Base-by-base conservation (phyloP, 2,888 invertebrate genomes). In the Euphydryas editha region DNA sequence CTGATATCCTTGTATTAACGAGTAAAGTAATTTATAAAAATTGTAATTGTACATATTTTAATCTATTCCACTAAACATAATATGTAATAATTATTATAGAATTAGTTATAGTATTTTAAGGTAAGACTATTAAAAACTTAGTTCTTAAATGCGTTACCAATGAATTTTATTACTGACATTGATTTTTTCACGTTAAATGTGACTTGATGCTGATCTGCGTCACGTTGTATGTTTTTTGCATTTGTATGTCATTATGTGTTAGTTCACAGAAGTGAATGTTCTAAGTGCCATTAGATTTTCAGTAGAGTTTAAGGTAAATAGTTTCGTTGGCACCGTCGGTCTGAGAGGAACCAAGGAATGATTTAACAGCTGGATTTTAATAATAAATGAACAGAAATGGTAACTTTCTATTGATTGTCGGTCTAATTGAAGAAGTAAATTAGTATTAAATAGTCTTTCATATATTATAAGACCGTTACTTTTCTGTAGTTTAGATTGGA, bases 111-210 rank as follows among this genome's bases (percentile, higher is more conserved):
- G 24, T 46, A 69, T 78, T 79, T 82, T 81, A 81, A 80, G 81
- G 75, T 78, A 88, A 84, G 83, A 85, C 81, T 87, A 80, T 84
- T 81, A 83, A 85, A 85, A 84, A 78, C 77, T 86, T 90, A 90
- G 87, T 84, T 84, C 68, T 84, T 87, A 85, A 83, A 85, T 85
- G 87, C 83, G 92, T 92, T 91, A 92, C 92, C 92, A 92, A 91
- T 91, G 92, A 91, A 85, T 87, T 89, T 87, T 83, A 85, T 64
- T 70, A 72, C 70, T 72, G 75, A 72, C 61, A 67, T 67, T 73
- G 62, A 71, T 61, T 66, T 51, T 30, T 62, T 56, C 47, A 56
- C 62, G 56, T 63, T 24, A 49, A 58, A 62, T 55, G 51, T 39
- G 44, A 15, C 37, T 49, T 59, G 58, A n/a, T 64, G 7, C 59